Base-by-base conservation (phyloP, 2,888 invertebrate species). In the Eupithecia subfuscata region DNA sequence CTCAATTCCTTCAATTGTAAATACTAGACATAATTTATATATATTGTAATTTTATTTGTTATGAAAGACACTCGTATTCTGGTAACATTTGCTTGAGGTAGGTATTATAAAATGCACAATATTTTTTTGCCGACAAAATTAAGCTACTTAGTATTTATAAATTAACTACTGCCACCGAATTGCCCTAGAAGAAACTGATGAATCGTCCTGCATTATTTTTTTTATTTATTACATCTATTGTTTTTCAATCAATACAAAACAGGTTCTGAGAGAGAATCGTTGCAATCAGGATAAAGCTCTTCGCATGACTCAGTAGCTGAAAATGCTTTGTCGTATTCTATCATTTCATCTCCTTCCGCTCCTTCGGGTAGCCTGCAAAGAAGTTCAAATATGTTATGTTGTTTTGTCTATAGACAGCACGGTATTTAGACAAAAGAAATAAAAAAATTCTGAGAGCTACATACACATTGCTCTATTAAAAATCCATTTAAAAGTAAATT, bases 261-360 rank as follows among this genome's bases (percentile, higher is more conserved):
- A n/a, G 77, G 77, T 12, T 69, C 76, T n/a, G 71, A 60, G 1
- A 83, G 22, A 1, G 82, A 75, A 6, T 88, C 83, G 0, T 82
- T 80, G 76, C 93, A 93, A 12, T 90, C 90, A 7, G 94, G 92
- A 73, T 92, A 95, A 30, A 92, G 76, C 6, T 84, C 83, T 11
- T 91, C 88, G 71, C 95, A 95, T 2, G 90, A 82, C 2, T 82
- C 86, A 0, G 81, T 82, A 0, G 90, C 81, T 1, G 83, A 78
- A n/a, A 88, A 86, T 0, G 93, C 93, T 69, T 77, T 81, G 63
- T 94, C 93, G 71, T 92, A 95, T 12, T 90, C 89, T 22, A 84
- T 79, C 9, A 86, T 82, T 4, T 86, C 84, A 18, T 90, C 88
- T 30, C 84, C 78, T 1, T 78, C 63, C 0, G 82, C 70, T 2